A percentile compares a stretch with the other conserved stretches of the same genome.
Evolutionary conservation across 2,113 vertebrate species (phyloP).

Genomic region (Alaudala cheleensis): DNA sequence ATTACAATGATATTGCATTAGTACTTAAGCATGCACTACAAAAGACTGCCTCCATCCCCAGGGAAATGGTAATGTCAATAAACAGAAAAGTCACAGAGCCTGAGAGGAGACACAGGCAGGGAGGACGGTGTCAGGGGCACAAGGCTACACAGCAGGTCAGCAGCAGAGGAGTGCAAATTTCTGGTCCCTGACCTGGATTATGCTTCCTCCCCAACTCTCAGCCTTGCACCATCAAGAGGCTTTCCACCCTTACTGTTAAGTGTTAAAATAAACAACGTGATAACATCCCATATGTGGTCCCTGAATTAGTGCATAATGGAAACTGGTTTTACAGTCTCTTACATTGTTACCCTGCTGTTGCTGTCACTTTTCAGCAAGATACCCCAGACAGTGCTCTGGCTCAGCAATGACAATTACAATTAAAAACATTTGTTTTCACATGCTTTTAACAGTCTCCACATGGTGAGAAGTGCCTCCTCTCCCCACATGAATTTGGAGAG

Average conservation of each 20-base stretch:
- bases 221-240: neutral
- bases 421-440: constrained; percentile 66
- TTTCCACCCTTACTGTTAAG: neutral
- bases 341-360: constrained; percentile 48
- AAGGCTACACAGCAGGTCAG: neutral
- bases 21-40: neutral
- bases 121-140: neutral
- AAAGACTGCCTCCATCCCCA: neutral
- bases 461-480: constrained; percentile 27
- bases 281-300: constrained; percentile 25
- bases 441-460: constrained; percentile 40
- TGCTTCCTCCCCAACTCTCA: neutral
- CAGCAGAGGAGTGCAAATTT: rapidly evolving
- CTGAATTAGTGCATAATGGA: constrained; percentile 19
- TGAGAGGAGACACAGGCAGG: neutral
- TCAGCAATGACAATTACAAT: constrained; percentile 60
- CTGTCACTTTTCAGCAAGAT: constrained; percentile 51
- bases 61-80: neutral
- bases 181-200: rapidly evolving
- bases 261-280: constrained; percentile 25
- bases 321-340: constrained; percentile 23
- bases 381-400: constrained; percentile 35
- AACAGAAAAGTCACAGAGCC: neutral
- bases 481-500: neutral
- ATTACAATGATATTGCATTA: neutral